These are phyloP conservation scores for Luidia sarsii DNA, from an alignment of 53 echinoderm and acorn worm species.

Conservation along the genomic window DNA sequence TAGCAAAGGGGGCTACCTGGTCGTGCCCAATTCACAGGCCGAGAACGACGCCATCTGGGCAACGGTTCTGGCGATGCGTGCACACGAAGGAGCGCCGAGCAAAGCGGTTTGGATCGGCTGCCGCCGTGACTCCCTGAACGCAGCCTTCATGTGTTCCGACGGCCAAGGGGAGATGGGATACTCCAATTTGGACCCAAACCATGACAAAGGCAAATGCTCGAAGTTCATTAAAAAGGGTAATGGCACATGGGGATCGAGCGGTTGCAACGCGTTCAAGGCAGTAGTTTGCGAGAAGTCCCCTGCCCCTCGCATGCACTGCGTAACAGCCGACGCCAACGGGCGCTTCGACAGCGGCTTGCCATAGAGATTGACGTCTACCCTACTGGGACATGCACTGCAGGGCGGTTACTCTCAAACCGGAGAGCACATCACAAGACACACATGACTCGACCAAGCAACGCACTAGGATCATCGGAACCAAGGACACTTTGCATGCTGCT, in stretches of 20 bases:
- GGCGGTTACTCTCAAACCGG: no score
- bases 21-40: conserved; percentile 6
- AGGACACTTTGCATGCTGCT: no score
- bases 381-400: no score
- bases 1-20: not conserved
- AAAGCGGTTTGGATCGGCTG: not conserved
- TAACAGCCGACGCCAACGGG: conserved; percentile 16
- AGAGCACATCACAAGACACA: no score
- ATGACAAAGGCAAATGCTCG: not conserved
- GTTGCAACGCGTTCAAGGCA: not conserved
- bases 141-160: not conserved
- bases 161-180: not conserved
- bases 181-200: not conserved
- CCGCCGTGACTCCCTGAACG: not conserved
- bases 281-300: not conserved
- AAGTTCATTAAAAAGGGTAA: no score
- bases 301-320: conserved; percentile 13
- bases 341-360: conserved; percentile 12
- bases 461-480: no score
- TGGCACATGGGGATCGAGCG: not conserved
- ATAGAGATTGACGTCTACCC: not conserved
- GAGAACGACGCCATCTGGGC: not conserved
- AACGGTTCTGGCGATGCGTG: not conserved
- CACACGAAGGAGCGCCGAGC: not conserved
- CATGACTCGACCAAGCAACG: no score